A percentile compares a stretch with the other conserved stretches of the same genome.
phyloP scores from a whole-genome alignment of 2,888 invertebrate genomes.

The Hydriomena furcata region DNA sequence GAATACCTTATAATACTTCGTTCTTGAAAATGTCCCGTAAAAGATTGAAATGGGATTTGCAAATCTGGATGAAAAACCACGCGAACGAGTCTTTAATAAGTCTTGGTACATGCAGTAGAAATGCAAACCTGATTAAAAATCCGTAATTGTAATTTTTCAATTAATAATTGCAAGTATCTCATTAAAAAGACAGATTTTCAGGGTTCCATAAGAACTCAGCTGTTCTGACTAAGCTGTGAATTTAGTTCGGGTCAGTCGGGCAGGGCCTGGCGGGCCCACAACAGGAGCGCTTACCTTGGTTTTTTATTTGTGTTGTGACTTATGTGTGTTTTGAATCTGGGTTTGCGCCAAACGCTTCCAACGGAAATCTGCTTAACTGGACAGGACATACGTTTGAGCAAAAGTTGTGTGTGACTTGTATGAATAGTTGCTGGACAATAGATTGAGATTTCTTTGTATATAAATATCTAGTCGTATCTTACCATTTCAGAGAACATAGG shows the following conservation, averaged over 20 bases:
- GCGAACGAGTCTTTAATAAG: too few relatives aligned
- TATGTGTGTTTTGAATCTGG: conserved; percentile 80
- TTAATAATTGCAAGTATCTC: too few relatives aligned
- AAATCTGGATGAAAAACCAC: too few relatives aligned
- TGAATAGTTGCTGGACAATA: conserved; percentile 23
- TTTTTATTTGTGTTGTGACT: conserved; percentile 81
- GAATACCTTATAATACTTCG: too few relatives aligned
- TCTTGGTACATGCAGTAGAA: too few relatives aligned
- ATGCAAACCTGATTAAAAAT: too few relatives aligned
- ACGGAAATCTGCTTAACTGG: conserved; percentile 56
- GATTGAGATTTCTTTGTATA: conserved; percentile 5
- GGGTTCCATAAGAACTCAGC: background rate
- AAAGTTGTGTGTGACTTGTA: conserved; percentile 41
- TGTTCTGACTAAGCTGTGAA: background rate
- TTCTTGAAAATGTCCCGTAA: too few relatives aligned
- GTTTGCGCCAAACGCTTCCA: conserved; percentile 72
- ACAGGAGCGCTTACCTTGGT: conserved; percentile 82
- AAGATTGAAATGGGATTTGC: too few relatives aligned
- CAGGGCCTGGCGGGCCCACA: conserved; percentile 65
- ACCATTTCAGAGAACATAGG: too few relatives aligned
- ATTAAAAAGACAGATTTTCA: too few relatives aligned
- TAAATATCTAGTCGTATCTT: background rate
- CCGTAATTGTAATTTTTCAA: too few relatives aligned
- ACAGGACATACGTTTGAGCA: conserved; percentile 53
- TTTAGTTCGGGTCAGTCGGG: conserved; percentile 33